These are phyloP conservation scores for Andrena dorsata DNA, from an alignment of 2,888 invertebrate species.

Conservation along the genomic window DNA sequence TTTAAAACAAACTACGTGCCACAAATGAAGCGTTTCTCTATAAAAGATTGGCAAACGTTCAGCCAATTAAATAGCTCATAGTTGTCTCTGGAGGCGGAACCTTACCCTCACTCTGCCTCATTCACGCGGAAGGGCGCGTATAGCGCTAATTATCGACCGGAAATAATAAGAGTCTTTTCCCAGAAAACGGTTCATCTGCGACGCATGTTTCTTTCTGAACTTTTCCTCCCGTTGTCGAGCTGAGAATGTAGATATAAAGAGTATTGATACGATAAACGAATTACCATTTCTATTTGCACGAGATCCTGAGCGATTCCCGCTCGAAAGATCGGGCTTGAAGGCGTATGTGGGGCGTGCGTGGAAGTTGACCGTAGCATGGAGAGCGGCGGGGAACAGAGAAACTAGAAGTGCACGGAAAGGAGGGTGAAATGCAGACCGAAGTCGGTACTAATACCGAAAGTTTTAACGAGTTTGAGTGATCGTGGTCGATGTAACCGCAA, in stretches of 20 bases:
- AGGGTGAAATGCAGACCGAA: conserved; percentile 81
- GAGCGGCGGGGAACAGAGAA: conserved; percentile 37
- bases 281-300: no score
- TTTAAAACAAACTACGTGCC: no score
- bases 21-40: no score
- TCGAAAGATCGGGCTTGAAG: conserved; percentile 32
- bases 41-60: no score
- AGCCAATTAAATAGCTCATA: no score
- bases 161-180: no score
- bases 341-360: conserved; percentile 49
- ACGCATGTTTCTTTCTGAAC: not conserved
- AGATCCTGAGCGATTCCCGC: not conserved
- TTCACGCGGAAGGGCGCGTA: no score
- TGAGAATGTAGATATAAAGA: not conserved
- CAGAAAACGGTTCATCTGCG: no score
- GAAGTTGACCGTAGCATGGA: conserved; percentile 36
- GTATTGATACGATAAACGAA: not conserved
- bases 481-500: conserved; percentile 84
- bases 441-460: conserved; percentile 83
- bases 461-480: conserved; percentile 85
- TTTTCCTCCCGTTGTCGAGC: not conserved
- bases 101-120: no score
- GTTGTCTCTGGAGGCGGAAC: no score
- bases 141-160: no score
- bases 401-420: conserved; percentile 75